phyloP scores from a whole-genome alignment of 2,888 invertebrate genomes.

The Drosophila rellima region DNA sequence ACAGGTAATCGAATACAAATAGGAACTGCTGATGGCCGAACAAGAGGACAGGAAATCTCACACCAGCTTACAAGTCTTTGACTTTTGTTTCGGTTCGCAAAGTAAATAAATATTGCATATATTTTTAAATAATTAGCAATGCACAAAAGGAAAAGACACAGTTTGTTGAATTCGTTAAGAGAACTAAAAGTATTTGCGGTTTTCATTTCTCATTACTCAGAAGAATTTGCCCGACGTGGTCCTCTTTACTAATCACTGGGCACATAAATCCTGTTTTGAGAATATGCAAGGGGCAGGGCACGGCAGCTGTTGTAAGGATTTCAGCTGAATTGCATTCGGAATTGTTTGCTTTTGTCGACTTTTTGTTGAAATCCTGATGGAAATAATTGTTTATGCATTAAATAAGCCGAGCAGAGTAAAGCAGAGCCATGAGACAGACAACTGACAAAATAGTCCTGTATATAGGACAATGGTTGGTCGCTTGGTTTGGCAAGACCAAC shows the following conservation, averaged over 20 bases:
- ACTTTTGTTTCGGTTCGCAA: conserved; percentile 35
- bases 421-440: conserved; percentile 57
- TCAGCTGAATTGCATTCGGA: conserved; percentile 57
- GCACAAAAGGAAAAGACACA: conserved; percentile 54
- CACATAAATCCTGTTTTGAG: conserved; percentile 69
- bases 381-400: conserved; percentile 84
- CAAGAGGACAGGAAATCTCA: conserved; percentile 62
- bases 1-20: conserved; percentile 60
- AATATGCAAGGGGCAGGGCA: conserved; percentile 3
- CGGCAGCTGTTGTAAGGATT: conserved; percentile 59
- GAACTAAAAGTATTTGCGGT: conserved; percentile 76
- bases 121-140: conserved; percentile 68
- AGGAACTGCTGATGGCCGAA: conserved; percentile 57
- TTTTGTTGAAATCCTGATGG: conserved; percentile 80
- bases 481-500: conserved; percentile 60
- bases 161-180: conserved; percentile 33
- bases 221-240: conserved; percentile 16
- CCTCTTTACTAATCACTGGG: conserved; percentile 62
- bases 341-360: conserved; percentile 79
- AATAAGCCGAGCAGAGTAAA: conserved; percentile 74
- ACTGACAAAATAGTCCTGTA: conserved; percentile 72
- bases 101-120: conserved; percentile 24
- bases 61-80: conserved; percentile 64
- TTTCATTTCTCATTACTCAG: conserved; percentile 46
- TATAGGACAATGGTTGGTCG: conserved; percentile 53